Evolutionary conservation across 2,888 invertebrate species (phyloP).

Genomic region (Cryptosula pallasiana): DNA sequence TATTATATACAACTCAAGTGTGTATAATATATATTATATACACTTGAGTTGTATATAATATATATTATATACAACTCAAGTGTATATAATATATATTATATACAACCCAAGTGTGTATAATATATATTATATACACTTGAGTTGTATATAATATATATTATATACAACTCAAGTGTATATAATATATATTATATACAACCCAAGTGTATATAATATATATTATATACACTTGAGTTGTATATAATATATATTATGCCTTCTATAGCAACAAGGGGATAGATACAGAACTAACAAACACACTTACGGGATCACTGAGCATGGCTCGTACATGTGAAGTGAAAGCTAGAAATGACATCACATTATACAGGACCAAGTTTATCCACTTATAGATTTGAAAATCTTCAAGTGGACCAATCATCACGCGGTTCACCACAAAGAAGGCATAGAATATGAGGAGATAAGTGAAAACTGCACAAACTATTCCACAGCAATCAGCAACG

Average conservation of each 20-base stretch:
- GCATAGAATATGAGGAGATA: conserved; percentile 78
- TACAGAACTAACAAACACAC: conserved; percentile 39
- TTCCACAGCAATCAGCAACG: conserved; percentile 77
- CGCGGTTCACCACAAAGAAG: conserved; percentile 73
- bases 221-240: neutral
- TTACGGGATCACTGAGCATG: conserved; percentile 80
- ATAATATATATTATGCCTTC: neutral
- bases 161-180: too few relatives aligned
- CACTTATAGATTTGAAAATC: conserved; percentile 59
- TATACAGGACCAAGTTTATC: conserved; percentile 72
- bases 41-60: too few relatives aligned
- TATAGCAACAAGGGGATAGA: neutral
- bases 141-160: too few relatives aligned
- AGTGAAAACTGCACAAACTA: conserved; percentile 74
- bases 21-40: too few relatives aligned
- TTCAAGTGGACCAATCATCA: conserved; percentile 77
- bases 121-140: too few relatives aligned
- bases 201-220: too few relatives aligned
- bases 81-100: too few relatives aligned
- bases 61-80: too few relatives aligned
- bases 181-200: too few relatives aligned
- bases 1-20: too few relatives aligned
- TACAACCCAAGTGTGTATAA: too few relatives aligned
- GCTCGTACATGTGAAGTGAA: conserved; percentile 73
- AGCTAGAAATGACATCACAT: conserved; percentile 68